A percentile compares a stretch with the other conserved stretches of the same genome.
Conservation (phyloP, 2,888 invertebrate genomes). For the Agrotis ipsilon region DNA sequence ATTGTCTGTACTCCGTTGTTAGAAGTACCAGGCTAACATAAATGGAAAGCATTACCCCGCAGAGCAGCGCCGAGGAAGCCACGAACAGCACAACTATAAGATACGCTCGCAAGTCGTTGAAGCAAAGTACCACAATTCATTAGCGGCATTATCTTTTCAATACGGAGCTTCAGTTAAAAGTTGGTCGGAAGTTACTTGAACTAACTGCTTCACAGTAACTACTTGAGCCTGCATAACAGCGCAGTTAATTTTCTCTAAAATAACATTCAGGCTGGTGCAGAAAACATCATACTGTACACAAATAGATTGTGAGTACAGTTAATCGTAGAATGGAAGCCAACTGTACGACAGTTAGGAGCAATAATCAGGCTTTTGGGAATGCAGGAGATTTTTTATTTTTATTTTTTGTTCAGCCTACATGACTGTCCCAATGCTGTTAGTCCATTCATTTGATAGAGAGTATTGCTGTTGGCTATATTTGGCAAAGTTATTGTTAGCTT, state of each 20-base stretch:
- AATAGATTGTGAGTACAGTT: constrained; percentile 1
- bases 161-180: constrained; percentile 60
- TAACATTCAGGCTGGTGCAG: constrained; percentile 21
- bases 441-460: not conserved
- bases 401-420: too few relatives aligned
- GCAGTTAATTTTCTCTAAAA: constrained; percentile 49
- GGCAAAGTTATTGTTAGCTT: not conserved
- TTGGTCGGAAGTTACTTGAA: constrained; percentile 43
- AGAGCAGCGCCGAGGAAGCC: constrained; percentile 14
- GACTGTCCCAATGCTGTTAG: not conserved
- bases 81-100: constrained; percentile 16
- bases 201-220: constrained; percentile 44
- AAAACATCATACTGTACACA: constrained; percentile 19
- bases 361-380: not conserved
- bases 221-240: constrained; percentile 49
- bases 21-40: constrained; percentile 9
- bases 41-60: not conserved
- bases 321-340: not conserved
- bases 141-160: constrained; percentile 63
- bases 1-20: not conserved
- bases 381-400: too few relatives aligned
- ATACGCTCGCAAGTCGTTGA: constrained; percentile 44
- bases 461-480: not conserved
- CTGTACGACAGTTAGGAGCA: not conserved
- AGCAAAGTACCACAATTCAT: constrained; percentile 57